Conservation (phyloP, 2,888 invertebrate species). For the Punctoribates punctum region DNA sequence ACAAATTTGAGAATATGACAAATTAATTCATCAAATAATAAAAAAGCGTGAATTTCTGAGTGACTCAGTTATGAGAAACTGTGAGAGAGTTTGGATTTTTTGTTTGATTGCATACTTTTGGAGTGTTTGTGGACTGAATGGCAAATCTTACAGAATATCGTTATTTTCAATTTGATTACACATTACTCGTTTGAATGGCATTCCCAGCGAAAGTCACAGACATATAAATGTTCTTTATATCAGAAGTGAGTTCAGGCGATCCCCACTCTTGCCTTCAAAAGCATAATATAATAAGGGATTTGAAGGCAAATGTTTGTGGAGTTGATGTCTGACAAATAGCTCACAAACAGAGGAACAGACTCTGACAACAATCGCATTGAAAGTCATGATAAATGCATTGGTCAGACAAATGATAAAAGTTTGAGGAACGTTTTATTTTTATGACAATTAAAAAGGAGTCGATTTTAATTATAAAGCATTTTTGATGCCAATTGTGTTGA, state of each 20-base stretch:
- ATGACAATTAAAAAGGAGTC: slow-evolving; percentile 31
- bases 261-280: slow-evolving; percentile 8
- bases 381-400: slow-evolving; percentile 20
- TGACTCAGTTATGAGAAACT: slow-evolving; percentile 5
- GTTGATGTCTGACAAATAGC: slow-evolving; percentile 25
- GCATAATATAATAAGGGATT: not conserved
- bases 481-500: not conserved
- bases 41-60: slow-evolving; percentile 14
- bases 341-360: not conserved
- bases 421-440: slow-evolving; percentile 8
- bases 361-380: not conserved
- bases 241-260: not conserved
- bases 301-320: not conserved
- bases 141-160: not conserved
- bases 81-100: not conserved
- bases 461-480: slow-evolving; percentile 30
- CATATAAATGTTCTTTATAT: too few species aligned
- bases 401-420: not conserved
- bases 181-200: slow-evolving; percentile 3
- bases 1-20: slow-evolving; percentile 33
- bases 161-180: not conserved
- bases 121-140: not conserved
- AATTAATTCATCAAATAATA: slow-evolving; percentile 30
- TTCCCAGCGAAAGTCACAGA: not conserved
- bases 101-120: slow-evolving; percentile 1